Evolutionary conservation across 2,888 invertebrate species (phyloP).

Genomic region (Parapristionchus giblindavisi): DNA sequence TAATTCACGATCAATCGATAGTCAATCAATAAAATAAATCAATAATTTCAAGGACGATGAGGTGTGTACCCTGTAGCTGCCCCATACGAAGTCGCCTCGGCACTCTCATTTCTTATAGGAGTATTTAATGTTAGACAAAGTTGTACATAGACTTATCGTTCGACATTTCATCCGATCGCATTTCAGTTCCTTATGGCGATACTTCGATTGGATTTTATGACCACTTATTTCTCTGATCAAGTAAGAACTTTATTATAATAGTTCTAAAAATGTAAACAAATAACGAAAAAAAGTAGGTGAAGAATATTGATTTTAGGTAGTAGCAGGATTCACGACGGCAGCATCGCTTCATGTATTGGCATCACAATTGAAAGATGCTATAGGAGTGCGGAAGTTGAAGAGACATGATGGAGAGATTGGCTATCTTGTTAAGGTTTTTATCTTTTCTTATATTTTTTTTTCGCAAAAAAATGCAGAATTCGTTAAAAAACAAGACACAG

Average conservation of each 20-base stretch:
- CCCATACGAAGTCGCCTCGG: constrained; percentile 79
- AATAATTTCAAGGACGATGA: not conserved
- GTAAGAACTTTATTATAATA: constrained; percentile 17
- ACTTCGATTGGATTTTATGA: constrained; percentile 71
- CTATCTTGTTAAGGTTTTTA: too few relatives aligned
- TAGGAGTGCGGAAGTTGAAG: constrained; percentile 70
- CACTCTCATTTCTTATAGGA: constrained; percentile 81
- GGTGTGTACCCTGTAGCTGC: constrained; percentile 66
- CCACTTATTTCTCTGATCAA: constrained; percentile 69
- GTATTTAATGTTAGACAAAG: constrained; percentile 77
- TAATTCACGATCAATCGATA: not conserved
- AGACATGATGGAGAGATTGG: constrained; percentile 70
- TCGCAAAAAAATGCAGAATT: too few relatives aligned
- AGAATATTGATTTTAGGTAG: constrained; percentile 66
- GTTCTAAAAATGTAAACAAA: too few relatives aligned
- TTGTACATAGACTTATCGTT: not conserved
- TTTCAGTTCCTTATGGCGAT: not conserved
- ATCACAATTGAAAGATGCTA: constrained; percentile 72
- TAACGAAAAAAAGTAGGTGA: too few relatives aligned
- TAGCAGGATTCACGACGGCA: constrained; percentile 74
- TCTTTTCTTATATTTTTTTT: too few relatives aligned
- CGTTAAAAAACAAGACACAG: too few relatives aligned
- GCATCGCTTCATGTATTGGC: constrained; percentile 73
- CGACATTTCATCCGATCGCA: not conserved
- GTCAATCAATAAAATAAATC: too few relatives aligned